A percentile compares a stretch with the other conserved stretches of the same genome.
Conservation (phyloP, 2,113 vertebrate genomes). For the Xerus inauris region DNA sequence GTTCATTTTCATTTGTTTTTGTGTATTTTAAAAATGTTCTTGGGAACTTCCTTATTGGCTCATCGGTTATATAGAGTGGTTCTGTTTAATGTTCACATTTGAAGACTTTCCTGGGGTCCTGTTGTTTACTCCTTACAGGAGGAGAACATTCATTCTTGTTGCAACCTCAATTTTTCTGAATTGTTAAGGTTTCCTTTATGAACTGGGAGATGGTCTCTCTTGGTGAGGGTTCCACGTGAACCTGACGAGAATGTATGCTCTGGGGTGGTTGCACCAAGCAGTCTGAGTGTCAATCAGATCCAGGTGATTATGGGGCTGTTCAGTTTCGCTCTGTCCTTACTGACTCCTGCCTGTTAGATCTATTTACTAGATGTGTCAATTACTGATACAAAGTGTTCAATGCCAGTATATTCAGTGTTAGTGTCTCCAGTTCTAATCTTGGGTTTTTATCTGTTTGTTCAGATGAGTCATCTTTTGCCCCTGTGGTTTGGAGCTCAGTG, state of each 20-base stretch:
- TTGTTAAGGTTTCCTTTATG: neutral
- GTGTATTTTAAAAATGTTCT: neutral
- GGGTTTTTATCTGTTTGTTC: neutral
- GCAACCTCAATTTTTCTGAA: neutral
- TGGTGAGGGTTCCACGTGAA: neutral
- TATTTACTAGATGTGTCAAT: neutral
- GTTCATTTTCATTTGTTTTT: conserved; percentile 11
- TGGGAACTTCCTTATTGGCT: neutral
- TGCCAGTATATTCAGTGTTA: neutral
- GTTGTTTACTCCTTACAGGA: neutral
- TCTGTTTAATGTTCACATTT: neutral
- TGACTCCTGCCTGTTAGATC: neutral
- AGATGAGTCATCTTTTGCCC: neutral
- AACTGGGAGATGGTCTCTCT: neutral
- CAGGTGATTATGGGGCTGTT: neutral
- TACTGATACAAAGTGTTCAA: neutral
- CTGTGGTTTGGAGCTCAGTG: neutral
- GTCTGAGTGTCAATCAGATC: neutral
- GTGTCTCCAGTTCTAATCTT: neutral
- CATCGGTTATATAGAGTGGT: neutral
- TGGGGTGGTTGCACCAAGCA: neutral
- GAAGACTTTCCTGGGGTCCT: neutral
- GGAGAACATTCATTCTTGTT: neutral
- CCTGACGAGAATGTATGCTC: neutral
- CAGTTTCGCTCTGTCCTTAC: neutral